Conservation (phyloP, 2,113 vertebrate genomes). For the Micromys minutus region DNA sequence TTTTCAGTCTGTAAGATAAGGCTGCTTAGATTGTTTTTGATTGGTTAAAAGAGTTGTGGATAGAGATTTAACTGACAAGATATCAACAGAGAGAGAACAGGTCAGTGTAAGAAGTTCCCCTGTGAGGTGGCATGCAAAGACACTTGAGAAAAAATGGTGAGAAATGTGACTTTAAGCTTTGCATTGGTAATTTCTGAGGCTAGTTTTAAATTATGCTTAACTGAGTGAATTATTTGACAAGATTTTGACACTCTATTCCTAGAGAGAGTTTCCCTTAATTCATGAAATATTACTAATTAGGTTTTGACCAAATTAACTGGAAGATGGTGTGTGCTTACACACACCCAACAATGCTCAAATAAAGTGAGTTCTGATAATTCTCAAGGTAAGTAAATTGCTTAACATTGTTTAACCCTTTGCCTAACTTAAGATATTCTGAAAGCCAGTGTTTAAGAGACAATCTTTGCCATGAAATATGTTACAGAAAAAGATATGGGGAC, state of each 20-base stretch:
- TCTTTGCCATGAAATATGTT: not conserved
- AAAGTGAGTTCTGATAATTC: not conserved
- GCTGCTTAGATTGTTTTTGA: not conserved
- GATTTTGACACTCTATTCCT: not conserved
- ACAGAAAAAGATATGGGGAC: not conserved
- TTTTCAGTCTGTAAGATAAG: not conserved
- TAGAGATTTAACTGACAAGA: not conserved
- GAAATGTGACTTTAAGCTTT: conserved; percentile 4
- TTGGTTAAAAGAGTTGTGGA: conserved; percentile 29
- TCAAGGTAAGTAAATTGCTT: conserved; percentile 14
- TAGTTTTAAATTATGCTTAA: not conserved
- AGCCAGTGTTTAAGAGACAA: not conserved
- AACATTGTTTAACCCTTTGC: not conserved
- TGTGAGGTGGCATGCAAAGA: not conserved
- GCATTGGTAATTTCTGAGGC: conserved; percentile 10
- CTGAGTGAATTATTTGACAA: not conserved
- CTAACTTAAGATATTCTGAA: conserved; percentile 19
- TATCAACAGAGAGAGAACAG: conserved; percentile 18
- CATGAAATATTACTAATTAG: not conserved
- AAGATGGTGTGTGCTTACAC: not conserved
- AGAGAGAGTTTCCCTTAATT: not conserved
- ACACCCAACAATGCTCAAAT: not conserved
- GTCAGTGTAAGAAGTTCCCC: not conserved
- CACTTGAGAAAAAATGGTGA: not conserved
- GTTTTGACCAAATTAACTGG: not conserved